Evolutionary conservation across 2,113 vertebrate genomes (phyloP), one percentile per base, ranked within the genome.

Genomic region (Pionites leucogaster): DNA sequence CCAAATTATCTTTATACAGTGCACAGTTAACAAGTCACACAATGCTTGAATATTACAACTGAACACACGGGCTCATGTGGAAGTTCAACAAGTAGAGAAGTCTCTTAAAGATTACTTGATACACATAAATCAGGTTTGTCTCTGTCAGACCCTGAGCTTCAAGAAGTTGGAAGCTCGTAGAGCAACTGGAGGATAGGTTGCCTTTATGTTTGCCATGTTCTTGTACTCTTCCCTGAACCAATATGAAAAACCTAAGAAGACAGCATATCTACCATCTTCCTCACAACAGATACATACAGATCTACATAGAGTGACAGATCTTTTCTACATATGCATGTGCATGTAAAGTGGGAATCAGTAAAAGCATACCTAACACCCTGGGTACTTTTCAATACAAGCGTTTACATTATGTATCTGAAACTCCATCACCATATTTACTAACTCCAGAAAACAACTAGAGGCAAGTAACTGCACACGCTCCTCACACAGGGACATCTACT

Each of bases 251-350:
- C 7, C 7, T 60, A 55, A 6, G 1, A 82, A 59, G 27, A 57
- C 5, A 81, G 39, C 29, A 1, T 39, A 85, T 18, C 12, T 82
- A 44, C 13, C 10, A 52, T 16, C n/a, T 63, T 81, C 74, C 60
- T 78, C 60, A 74, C 41, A 70, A 59, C 0, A 76, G 47, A 42
- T 55, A 28, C 3, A 62, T 8, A 33, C 11, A 49, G 35, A 52
- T 75, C 65, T 71, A 12, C 8, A 9, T 3, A 55, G 27, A 23
- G 28, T 24, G 28, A 57, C 12, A 67, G 44, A 49, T 28, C 25
- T 74, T 15, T 67, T 62, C 25, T n/a, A 7, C 5, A 3, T 18
- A 63, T 5, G 4, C 1, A 0, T 7, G 4, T 44, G 28, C 31
- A 67, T 64, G 55, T 29, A 29, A 59, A 76, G 68, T 37, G 20